Percentiles rank a stretch among this genome's conserved stretches.
Conservation (phyloP, 1,140 invertebrate species). For the Caerostris darwini region DNA sequence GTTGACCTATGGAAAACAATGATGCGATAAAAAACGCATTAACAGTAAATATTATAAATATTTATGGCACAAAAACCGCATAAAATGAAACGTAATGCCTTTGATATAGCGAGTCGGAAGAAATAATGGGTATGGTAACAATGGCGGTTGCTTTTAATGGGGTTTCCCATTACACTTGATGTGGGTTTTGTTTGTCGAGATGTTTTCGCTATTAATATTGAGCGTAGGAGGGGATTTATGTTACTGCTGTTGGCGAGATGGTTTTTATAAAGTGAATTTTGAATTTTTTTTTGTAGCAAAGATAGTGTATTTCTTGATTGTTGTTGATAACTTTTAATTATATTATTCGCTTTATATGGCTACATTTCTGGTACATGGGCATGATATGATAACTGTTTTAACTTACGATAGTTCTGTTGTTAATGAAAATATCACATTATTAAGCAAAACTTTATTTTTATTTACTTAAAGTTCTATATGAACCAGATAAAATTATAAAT, state of each 20-base stretch:
- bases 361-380: too few species aligned
- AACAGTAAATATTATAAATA: slow-evolving; percentile 53
- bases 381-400: too few species aligned
- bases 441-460: too few species aligned
- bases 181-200: neutral
- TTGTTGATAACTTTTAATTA: too few species aligned
- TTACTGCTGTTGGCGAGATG: neutral
- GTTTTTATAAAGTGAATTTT: too few species aligned
- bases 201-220: neutral
- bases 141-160: neutral
- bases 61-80: slow-evolving; percentile 1
- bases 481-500: too few species aligned
- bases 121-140: neutral
- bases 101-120: neutral
- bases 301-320: too few species aligned
- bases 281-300: too few species aligned
- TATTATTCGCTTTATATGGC: too few species aligned
- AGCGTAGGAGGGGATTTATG: slow-evolving; percentile 13
- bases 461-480: too few species aligned
- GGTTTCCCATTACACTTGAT: neutral
- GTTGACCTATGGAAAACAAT: slow-evolving; percentile 37
- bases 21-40: slow-evolving; percentile 15
- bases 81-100: neutral
- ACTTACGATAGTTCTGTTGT: too few species aligned
- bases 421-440: too few species aligned